These are phyloP conservation scores for Lymantria monacha DNA, from an alignment of 2,888 invertebrate species.

Conservation along the genomic window DNA sequence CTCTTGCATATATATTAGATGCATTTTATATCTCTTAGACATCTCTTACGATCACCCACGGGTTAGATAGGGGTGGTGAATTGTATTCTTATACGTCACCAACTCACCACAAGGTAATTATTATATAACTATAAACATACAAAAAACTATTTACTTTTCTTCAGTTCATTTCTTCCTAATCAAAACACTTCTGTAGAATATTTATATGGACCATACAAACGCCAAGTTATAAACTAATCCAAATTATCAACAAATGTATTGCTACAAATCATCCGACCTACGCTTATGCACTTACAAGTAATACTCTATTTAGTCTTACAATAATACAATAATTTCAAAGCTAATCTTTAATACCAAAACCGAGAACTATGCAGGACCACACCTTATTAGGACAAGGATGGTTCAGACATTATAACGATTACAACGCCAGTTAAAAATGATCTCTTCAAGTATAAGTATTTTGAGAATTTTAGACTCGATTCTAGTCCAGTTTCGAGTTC, in stretches of 20 bases:
- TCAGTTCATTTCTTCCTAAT: no score
- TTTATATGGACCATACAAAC: not conserved
- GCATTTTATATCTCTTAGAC: no score
- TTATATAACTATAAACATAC: no score
- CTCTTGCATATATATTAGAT: no score
- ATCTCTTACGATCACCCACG: no score
- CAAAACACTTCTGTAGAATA: no score
- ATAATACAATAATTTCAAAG: constrained; percentile 46
- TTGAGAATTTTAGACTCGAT: constrained; percentile 13
- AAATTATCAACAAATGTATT: constrained; percentile 5
- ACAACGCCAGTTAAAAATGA: constrained; percentile 33
- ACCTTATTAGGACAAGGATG: constrained; percentile 54
- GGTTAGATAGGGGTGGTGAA: no score
- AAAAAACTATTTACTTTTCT: no score
- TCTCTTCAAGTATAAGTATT: constrained; percentile 15
- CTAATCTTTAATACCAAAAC: constrained; percentile 47
- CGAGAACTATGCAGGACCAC: constrained; percentile 39
- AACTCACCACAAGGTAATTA: no score
- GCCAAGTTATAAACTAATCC: not conserved
- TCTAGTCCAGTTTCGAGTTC: constrained; percentile 21
- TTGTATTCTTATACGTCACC: no score
- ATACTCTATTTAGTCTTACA: constrained; percentile 25
- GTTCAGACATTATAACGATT: constrained; percentile 41
- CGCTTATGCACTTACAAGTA: constrained; percentile 14
- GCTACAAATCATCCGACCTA: constrained; percentile 25